These are phyloP conservation scores for Poliocrania exsul DNA, from an alignment of 2,797 vertebrate species.

Conservation along the genomic window DNA sequence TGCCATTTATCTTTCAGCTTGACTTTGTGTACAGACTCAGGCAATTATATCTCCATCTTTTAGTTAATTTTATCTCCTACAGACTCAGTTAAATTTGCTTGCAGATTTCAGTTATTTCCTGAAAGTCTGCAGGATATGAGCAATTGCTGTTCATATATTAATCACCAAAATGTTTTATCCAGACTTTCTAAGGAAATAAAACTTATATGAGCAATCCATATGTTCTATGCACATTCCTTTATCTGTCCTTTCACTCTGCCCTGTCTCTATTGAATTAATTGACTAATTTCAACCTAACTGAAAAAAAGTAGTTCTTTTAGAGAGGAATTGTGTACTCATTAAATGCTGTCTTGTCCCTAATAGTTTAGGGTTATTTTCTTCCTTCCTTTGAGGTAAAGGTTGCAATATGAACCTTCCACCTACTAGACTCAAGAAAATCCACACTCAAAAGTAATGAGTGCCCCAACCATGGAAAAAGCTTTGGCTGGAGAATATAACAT, in stretches of 20 bases:
- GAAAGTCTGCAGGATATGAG: constrained; percentile 60
- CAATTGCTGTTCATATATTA: constrained; percentile 59
- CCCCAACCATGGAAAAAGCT: neutral
- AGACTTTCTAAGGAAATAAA: constrained; percentile 56
- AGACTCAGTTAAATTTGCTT: constrained; percentile 68
- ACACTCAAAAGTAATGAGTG: neutral
- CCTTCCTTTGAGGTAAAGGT: neutral
- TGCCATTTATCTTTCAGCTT: constrained; percentile 68
- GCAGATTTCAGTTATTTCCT: constrained; percentile 63
- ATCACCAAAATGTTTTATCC: constrained; percentile 47
- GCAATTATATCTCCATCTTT: constrained; percentile 66
- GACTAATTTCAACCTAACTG: neutral
- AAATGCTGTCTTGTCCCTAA: neutral
- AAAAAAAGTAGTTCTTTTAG: neutral
- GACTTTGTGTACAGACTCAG: constrained; percentile 64
- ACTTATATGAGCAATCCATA: neutral
- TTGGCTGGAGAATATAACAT: neutral
- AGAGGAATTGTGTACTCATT: neutral
- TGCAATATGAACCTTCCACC: neutral
- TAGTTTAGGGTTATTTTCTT: neutral
- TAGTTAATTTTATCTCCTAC: constrained; percentile 67
- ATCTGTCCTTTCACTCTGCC: neutral
- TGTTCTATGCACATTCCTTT: neutral
- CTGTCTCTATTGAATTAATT: neutral
- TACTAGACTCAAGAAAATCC: neutral